phyloP scores from a whole-genome alignment of 2,888 invertebrate species.

The Papilio demoleus region DNA sequence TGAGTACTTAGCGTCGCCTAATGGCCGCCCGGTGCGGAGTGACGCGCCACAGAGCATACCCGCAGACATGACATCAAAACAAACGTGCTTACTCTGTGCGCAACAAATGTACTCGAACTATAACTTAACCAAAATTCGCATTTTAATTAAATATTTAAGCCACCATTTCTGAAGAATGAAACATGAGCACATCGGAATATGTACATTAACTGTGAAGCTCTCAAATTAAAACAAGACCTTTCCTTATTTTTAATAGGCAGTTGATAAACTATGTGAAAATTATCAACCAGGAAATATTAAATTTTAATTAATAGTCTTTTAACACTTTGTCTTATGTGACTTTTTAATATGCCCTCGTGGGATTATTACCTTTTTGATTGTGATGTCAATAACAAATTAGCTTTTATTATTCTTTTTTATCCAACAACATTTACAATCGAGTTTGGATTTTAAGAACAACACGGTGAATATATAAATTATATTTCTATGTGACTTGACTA shows the following conservation, averaged over 20 bases:
- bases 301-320: not conserved
- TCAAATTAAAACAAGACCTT: too few relatives aligned
- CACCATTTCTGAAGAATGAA: too few relatives aligned
- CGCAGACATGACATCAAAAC: slow-evolving; percentile 18
- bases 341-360: not conserved
- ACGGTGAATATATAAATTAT: not conserved
- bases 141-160: not conserved
- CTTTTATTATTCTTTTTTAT: not conserved
- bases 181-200: too few relatives aligned
- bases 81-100: not conserved
- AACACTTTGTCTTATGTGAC: not conserved
- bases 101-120: not conserved
- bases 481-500: not conserved
- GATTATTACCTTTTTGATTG: not conserved
- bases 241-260: too few relatives aligned
- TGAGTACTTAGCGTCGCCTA: slow-evolving; percentile 38
- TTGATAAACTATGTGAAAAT: too few relatives aligned
- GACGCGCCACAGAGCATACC: slow-evolving; percentile 32
- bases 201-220: too few relatives aligned
- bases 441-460: not conserved
- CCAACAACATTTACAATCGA: not conserved
- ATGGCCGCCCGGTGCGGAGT: slow-evolving; percentile 39
- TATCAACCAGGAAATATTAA: too few relatives aligned
- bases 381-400: not conserved
- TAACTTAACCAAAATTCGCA: not conserved